Evolutionary conservation across 2,888 invertebrate species (phyloP).

Genomic region (Aspidiotus rigidus): DNA sequence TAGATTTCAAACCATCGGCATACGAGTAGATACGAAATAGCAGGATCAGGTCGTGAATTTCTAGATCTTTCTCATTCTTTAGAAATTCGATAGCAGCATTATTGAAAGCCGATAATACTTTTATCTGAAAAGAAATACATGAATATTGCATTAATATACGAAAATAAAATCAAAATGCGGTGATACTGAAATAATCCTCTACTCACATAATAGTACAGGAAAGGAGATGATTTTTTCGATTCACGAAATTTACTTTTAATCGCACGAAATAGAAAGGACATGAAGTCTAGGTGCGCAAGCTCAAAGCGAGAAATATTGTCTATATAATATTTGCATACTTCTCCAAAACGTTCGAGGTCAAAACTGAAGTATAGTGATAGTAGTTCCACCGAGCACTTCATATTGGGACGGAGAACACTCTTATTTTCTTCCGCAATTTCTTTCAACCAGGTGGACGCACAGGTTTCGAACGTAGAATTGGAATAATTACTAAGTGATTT

Average conservation of each 20-base stretch:
- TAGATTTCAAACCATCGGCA: slow-evolving; percentile 21
- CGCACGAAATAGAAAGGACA: neutral
- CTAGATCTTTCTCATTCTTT: neutral
- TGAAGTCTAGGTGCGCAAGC: too few relatives aligned
- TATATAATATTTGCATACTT: too few relatives aligned
- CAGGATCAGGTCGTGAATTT: slow-evolving; percentile 23
- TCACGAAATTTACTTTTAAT: neutral
- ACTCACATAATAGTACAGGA: neutral
- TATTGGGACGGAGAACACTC: too few relatives aligned
- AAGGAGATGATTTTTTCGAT: neutral
- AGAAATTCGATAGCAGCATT: neutral
- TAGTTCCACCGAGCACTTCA: too few relatives aligned
- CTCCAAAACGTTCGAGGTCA: too few relatives aligned
- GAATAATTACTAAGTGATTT: too few relatives aligned
- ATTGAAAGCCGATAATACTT: neutral
- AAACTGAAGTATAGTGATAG: too few relatives aligned
- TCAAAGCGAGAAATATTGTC: neutral
- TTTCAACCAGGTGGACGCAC: too few relatives aligned
- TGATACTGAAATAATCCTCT: neutral
- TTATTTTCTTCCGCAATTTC: too few relatives aligned
- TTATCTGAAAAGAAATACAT: neutral
- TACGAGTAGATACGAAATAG: slow-evolving; percentile 20
- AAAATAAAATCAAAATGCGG: neutral
- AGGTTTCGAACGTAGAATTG: too few relatives aligned
- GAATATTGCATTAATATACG: too few relatives aligned